These are phyloP conservation scores for Dynastes hyllus DNA, from an alignment of 2,888 invertebrate genomes.

Conservation along the genomic window DNA sequence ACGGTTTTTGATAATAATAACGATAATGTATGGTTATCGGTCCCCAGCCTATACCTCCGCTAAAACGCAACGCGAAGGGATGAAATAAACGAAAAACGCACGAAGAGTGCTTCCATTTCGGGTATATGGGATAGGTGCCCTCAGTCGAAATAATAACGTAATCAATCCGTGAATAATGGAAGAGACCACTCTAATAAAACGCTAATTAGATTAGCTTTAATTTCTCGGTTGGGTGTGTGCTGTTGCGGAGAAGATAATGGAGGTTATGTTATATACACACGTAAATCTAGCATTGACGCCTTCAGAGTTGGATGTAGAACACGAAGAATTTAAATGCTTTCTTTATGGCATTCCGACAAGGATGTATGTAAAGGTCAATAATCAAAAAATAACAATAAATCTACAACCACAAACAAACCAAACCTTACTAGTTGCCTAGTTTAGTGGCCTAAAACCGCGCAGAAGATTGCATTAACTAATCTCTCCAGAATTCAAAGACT, in stretches of 20 bases:
- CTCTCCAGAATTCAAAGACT: too few species aligned
- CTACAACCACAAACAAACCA: too few species aligned
- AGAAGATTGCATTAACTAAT: too few species aligned
- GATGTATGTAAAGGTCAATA: not conserved
- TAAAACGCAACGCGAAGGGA: conserved; percentile 17
- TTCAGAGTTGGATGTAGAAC: too few species aligned
- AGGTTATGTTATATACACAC: not conserved
- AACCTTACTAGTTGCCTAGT: too few species aligned
- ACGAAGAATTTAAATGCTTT: not conserved
- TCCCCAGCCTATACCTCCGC: conserved; percentile 18
- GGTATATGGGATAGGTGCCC: conserved; percentile 1
- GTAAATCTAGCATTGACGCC: not conserved
- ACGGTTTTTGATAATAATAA: conserved; percentile 24
- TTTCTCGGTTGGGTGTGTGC: conserved; percentile 34
- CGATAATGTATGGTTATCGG: conserved; percentile 39
- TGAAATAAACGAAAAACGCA: conserved; percentile 27
- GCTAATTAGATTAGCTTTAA: conserved; percentile 58
- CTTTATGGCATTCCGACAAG: not conserved
- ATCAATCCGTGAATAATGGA: conserved; percentile 55
- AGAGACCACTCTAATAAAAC: conserved; percentile 56
- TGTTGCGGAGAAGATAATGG: not conserved
- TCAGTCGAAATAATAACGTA: conserved; percentile 48
- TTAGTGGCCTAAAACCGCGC: too few species aligned
- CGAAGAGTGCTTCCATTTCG: conserved; percentile 9
- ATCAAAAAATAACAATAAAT: too few species aligned